Percentiles rank a stretch among this genome's conserved stretches.
These are phyloP conservation scores for Mergus octosetaceus DNA, from an alignment of 2,797 vertebrate species.

Conservation along the genomic window DNA sequence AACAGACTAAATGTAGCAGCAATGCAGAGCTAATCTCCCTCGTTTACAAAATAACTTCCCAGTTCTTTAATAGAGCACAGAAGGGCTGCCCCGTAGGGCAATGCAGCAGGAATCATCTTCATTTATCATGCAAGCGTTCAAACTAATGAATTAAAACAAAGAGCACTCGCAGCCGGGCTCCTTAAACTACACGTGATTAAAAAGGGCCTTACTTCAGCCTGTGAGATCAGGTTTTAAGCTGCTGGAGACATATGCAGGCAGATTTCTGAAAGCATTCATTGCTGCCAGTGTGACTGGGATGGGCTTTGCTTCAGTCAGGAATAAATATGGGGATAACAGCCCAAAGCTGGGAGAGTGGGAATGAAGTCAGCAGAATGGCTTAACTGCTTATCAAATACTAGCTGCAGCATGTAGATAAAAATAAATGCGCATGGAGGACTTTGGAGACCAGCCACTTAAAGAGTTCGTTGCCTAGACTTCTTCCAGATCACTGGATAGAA, in stretches of 20 bases:
- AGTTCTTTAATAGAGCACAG: neutral
- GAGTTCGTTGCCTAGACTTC: neutral
- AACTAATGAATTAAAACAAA: neutral
- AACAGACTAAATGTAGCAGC: neutral
- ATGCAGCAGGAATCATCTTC: neutral
- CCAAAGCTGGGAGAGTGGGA: neutral
- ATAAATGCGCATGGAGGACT: neutral
- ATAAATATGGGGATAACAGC: neutral
- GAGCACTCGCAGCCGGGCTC: neutral
- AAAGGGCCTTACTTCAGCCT: neutral
- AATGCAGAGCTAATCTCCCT: neutral
- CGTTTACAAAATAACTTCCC: conserved; percentile 15
- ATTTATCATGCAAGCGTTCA: neutral
- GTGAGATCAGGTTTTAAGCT: neutral
- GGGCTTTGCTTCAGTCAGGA: neutral
- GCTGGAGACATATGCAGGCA: neutral
- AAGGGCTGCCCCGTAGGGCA: neutral
- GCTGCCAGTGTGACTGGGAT: neutral
- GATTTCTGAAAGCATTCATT: neutral
- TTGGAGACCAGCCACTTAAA: neutral
- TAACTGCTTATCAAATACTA: neutral
- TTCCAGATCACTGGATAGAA: neutral
- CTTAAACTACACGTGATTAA: neutral
- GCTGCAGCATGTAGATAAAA: neutral
- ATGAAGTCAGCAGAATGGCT: neutral